Base-by-base conservation (phyloP, 2,888 invertebrate species). In the Calameuta filiformis region DNA sequence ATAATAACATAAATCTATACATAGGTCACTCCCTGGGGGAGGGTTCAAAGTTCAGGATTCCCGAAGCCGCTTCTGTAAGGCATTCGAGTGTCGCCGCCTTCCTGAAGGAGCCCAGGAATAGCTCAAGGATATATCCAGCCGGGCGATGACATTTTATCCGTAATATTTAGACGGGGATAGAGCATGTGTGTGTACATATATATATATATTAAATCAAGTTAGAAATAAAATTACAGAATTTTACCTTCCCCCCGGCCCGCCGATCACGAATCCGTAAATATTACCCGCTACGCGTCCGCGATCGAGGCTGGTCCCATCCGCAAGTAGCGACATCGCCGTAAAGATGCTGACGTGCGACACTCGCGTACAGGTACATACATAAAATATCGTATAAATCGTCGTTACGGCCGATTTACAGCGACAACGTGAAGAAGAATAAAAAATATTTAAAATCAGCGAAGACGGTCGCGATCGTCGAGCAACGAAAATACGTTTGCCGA, bases 401-500 rank as follows among this genome's bases (percentile, higher is more conserved):
- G 0, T 2, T 3, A 3, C 3, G 35, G 35, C 12, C 35, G 3
- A 35, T 35, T 35, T 12, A 35, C 12, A 3, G 4, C 33, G 33
- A 33, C 33, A 33, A 33, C 33, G 12, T 3, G 0, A 12, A 35
- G 3, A 35, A 3, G 12, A 35, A 35, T 11, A 9, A 9, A 12
- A 35, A 12, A 35, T 12, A 12, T 3, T 0, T 3, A 12, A 35
- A 3, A 35, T 35, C 35, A 35, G 35, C 12, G 12, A 35, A 35
- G 35, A 35, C 12, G 12, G 12, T 12, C 35, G 12, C 35, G 9
- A 56, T 23, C 23, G 56, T 56, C 56, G 56, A 2, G 9, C 9
- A 23, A 56, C 23, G 23, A 56, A 23, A 23, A 12, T 12, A 9
- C 56, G 23, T 6, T 56, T 15, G 76, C 76, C 77, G 77, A 81